Base-by-base conservation (phyloP, 1,140 invertebrate species). In the Panulirus ornatus region DNA sequence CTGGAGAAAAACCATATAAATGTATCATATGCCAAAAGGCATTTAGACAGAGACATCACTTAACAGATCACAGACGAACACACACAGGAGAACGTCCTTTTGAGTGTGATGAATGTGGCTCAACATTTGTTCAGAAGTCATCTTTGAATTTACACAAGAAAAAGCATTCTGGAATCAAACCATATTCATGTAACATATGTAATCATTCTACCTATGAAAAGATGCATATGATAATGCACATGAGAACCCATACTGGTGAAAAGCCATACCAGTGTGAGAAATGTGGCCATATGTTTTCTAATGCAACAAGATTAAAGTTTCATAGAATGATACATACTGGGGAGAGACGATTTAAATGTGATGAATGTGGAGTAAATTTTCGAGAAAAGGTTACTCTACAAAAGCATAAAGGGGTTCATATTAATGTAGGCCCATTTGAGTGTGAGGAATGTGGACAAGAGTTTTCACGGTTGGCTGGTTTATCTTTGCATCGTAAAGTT, bases 261-360 rank as follows among this genome's bases (percentile, higher is more conserved):
- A 89, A 89, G 30, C 87, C 87, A 8, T 89, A 89, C n/a, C 87
- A 89, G 87, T 89, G 87, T 75, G 87, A 89, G 11, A 73, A 70
- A 27, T 89, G 87, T 89, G 87, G 87, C 22, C 78, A 58, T 36
- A 54, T 79, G 8, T 89, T 82, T 22, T 89, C 87, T 22, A 73
- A 63, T 11, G 51, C 63, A 34, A 89, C 63, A 8, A 81, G 78
- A 11, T 30, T 89, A 22, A 89, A 83, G 78, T 75, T 40, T 40
- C 87, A 89, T 22, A 54, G 11, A 38, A 89, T 89, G 87, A 89
- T 89, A 16, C 87, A 89, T 51, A 89, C 87, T 70, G 87, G 87
- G 6, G 87, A 89, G 79, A 82, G 66, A 36, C 11, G 63, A 27
- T 89, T 54, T 36, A 82, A 82, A 38, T 89, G 87, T 73, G 87